Evolutionary conservation across 2,888 invertebrate genomes (phyloP), one percentile per base, ranked within the genome.

Genomic region (Idaea dimidiata): DNA sequence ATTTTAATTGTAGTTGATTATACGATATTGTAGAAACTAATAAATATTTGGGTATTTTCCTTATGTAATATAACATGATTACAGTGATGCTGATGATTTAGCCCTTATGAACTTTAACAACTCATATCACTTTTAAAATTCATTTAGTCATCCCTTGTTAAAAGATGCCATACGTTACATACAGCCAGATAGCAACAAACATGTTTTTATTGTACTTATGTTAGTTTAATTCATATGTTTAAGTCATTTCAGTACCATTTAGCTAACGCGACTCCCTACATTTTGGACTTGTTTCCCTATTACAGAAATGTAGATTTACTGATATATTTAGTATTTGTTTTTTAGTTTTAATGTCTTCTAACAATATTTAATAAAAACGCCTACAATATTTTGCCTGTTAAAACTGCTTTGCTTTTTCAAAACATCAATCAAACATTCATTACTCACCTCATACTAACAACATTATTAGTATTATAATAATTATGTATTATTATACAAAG

Each of bases 401-500:
- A 24, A 24, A 24, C 24, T 24, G 24, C 24, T 24, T 24, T 24
- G 43, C 43, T 43, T 43, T 10, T 43, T 43, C 10, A 43, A 43
- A 5, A 24, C 5, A 24, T 24, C 24, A 24, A 24, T 5, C n/a
- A n/a, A n/a, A 32, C 10, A 43, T 43, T 43, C 43, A 43, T 43
- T 43, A 43, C 3, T 43, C 43, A 43, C 43, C 43, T 14, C 43
- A 43, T 43, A 43, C 43, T 43, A 43, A 43, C 10, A 43, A 3
- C 1, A 43, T 43, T 1, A 10, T 43, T 8, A 43, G 43, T 43
- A 8, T 43, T 43, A 14, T 60, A 33, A 32, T 59, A 60, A 64
- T 58, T 61, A 57, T 61, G 57, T 59, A 66, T 60, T 62, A 66
- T 65, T n/a, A n/a, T n/a, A n/a, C n/a, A 66, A 32, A 14, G 56